Conservation (phyloP, 1,140 invertebrate species). For the Plodia interpunctella region DNA sequence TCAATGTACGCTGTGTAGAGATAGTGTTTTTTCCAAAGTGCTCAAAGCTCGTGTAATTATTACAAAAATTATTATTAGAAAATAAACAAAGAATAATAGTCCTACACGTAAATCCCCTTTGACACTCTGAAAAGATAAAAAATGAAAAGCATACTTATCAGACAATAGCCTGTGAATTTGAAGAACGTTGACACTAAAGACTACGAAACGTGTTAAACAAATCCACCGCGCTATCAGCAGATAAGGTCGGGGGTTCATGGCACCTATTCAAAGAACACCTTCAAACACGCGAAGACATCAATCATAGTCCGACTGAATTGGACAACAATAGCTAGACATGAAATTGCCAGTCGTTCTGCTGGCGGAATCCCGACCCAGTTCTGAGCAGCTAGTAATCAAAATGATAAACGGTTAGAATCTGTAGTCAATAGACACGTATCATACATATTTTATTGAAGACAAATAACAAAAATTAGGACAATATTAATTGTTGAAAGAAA, state of each 20-base stretch:
- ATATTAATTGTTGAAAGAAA: too few species aligned
- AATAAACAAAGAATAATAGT: too few species aligned
- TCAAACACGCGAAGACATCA: slow-evolving; percentile 3
- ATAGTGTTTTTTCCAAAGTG: too few species aligned
- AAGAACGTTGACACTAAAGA: background rate
- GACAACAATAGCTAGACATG: background rate
- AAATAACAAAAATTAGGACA: too few species aligned
- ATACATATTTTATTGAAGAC: background rate
- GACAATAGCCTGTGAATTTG: background rate
- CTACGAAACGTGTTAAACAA: background rate
- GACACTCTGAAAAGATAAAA: too few species aligned
- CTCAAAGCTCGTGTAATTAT: too few species aligned
- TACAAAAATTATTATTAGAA: too few species aligned
- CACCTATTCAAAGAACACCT: background rate
- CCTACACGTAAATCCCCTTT: too few species aligned
- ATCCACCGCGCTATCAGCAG: background rate
- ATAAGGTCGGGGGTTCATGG: slow-evolving; percentile 3
- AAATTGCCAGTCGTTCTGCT: background rate
- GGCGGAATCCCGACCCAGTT: background rate
- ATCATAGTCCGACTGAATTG: slow-evolving; percentile 5
- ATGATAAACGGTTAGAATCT: background rate
- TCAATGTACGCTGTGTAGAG: too few species aligned
- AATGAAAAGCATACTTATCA: background rate
- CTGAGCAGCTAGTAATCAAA: background rate
- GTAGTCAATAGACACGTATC: background rate